A percentile compares a stretch with the other conserved stretches of the same genome.
Conservation (phyloP, 2,888 invertebrate genomes). For the Amphipoea lucens region DNA sequence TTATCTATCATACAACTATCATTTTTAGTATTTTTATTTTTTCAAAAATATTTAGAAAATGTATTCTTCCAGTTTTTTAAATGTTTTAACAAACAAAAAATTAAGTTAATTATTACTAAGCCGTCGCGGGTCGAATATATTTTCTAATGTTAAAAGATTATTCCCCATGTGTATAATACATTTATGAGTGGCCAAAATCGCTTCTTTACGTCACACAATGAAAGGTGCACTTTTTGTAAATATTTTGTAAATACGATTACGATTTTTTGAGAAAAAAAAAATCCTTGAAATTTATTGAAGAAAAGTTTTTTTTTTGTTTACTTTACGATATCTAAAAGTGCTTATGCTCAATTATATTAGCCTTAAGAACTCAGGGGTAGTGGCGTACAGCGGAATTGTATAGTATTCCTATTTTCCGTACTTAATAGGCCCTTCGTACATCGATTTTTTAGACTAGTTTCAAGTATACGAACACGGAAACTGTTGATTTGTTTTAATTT, state of each 20-base stretch:
- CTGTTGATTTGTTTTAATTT: slow-evolving; percentile 82
- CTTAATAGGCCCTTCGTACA: slow-evolving; percentile 74
- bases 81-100: slow-evolving; percentile 67
- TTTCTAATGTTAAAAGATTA: slow-evolving; percentile 71
- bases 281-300: slow-evolving; percentile 77
- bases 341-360: slow-evolving; percentile 90
- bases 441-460: slow-evolving; percentile 83
- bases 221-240: slow-evolving; percentile 85
- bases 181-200: slow-evolving; percentile 86
- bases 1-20: slow-evolving; percentile 77
- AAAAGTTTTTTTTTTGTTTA: slow-evolving; percentile 77
- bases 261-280: slow-evolving; percentile 79
- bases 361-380: slow-evolving; percentile 79
- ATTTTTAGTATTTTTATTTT: slow-evolving; percentile 64
- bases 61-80: slow-evolving; percentile 79
- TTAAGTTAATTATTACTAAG: slow-evolving; percentile 73
- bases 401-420: slow-evolving; percentile 73
- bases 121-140: slow-evolving; percentile 76
- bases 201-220: slow-evolving; percentile 76
- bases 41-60: slow-evolving; percentile 76
- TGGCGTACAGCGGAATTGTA: slow-evolving; percentile 73
- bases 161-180: slow-evolving; percentile 73
- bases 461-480: slow-evolving; percentile 84
- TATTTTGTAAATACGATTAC: slow-evolving; percentile 87
- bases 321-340: slow-evolving; percentile 82